These are phyloP conservation scores for Parelbella ahira DNA, from an alignment of 2,888 invertebrate genomes.

Conservation along the genomic window DNA sequence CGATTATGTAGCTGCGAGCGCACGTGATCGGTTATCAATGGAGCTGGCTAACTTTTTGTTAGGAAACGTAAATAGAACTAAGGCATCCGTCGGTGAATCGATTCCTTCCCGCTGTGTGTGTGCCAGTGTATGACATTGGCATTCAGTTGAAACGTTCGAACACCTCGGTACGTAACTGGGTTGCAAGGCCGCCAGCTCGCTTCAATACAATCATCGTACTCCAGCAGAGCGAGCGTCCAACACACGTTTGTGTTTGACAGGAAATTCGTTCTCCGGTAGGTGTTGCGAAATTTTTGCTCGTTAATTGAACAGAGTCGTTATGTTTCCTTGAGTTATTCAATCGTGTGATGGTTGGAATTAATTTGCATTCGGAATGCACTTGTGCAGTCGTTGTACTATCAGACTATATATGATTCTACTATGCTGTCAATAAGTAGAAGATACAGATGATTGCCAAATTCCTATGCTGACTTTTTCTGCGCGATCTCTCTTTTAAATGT, in stretches of 20 bases:
- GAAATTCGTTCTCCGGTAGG: slow-evolving; percentile 3
- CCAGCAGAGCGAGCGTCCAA: slow-evolving; percentile 2
- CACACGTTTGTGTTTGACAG: slow-evolving; percentile 8
- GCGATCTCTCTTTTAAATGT: too few species aligned
- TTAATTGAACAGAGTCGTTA: slow-evolving; percentile 5
- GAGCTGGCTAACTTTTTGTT: too few species aligned
- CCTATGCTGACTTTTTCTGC: too few species aligned
- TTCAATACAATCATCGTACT: slow-evolving; percentile 45
- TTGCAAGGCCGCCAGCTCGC: slow-evolving; percentile 44
- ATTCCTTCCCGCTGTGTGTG: slow-evolving; percentile 9
- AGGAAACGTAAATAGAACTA: slow-evolving; percentile 4
- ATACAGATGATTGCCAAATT: too few species aligned
- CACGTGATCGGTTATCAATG: too few species aligned
- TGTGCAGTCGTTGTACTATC: too few species aligned
- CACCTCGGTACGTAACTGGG: slow-evolving; percentile 55
- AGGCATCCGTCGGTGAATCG: slow-evolving; percentile 5
- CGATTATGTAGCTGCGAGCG: too few species aligned
- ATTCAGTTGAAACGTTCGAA: slow-evolving; percentile 64
- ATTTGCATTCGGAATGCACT: slow-evolving; percentile 10
- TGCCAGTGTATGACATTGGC: slow-evolving; percentile 53
- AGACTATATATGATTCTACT: too few species aligned
- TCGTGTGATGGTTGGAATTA: slow-evolving; percentile 11
- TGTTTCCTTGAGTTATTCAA: slow-evolving; percentile 22
- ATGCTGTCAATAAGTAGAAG: too few species aligned
- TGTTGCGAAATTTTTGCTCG: slow-evolving; percentile 4